Evolutionary conservation across 1,140 invertebrate genomes (phyloP), one percentile per base, ranked within the genome.

Genomic region (Lasaia peninsularis): DNA sequence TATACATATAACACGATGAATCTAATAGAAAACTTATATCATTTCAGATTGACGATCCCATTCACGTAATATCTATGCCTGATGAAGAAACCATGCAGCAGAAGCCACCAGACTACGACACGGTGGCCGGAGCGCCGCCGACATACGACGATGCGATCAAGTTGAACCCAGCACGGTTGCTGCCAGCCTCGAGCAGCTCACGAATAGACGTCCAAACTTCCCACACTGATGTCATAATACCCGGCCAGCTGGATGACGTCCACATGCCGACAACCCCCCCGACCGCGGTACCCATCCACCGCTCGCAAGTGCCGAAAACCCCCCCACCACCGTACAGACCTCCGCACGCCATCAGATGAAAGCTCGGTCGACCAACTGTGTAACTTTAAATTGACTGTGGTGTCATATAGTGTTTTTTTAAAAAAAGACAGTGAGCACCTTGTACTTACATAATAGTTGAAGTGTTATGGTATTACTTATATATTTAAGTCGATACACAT

Each of bases 91-190:
- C 88, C 28, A 90, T 89, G 72, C 85, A 91, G 56, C 92, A 93
- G 63, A 94, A 94, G 72, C 93, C 94, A 18, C 94, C 94, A 18
- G 94, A 94, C 70, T 94, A 94, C 75, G 93, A 94, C 63, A 90
- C 92, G 0, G 93, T 94, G 21, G 91, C 92, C 2, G 93, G 92
- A 12, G 90, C 91, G 37, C 93, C 93, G 34, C 94, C 94, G 0
- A 93, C 92, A 21, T 94, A 94, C 72, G 93, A 94, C 62, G 93
- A 94, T 65, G 94, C 94, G 10, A 94, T 94, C 67, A 94, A 93
- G 75, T 79, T 94, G 55, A 92, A 92, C 82, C 93, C 93, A 28
- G 87, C 89, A 37, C 68, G 86, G 1, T 62, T 89, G 52, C 71
- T 90, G 40, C 77, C 78, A 1, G 74, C 84, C 16, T 77, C 65